phyloP scores from a whole-genome alignment of 2,797 vertebrate species.

The Enteromius trimaculatus region DNA sequence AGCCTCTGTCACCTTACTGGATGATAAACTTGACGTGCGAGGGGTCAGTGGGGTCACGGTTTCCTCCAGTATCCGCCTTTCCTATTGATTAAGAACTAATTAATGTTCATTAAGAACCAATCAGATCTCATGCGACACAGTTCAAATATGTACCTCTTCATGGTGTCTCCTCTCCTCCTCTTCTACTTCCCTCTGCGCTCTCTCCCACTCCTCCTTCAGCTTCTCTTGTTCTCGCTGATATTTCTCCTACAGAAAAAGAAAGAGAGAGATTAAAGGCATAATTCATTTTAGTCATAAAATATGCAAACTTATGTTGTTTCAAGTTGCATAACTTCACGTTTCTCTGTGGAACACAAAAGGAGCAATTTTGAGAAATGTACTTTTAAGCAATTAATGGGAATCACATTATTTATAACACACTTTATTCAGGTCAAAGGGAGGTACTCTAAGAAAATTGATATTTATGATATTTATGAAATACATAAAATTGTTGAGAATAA shows the following conservation, averaged over 20 bases:
- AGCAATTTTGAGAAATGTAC: background rate
- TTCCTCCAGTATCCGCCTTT: slow-evolving; percentile 93
- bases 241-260: slow-evolving; percentile 81
- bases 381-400: background rate
- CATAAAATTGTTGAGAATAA: background rate
- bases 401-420: background rate
- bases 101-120: background rate
- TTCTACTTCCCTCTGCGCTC: slow-evolving; percentile 92
- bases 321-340: background rate
- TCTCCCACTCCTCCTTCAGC: slow-evolving; percentile 96
- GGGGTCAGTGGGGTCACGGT: slow-evolving; percentile 87
- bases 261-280: background rate
- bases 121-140: background rate
- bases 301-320: background rate
- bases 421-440: background rate
- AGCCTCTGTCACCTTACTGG: slow-evolving; percentile 75
- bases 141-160: slow-evolving; percentile 81
- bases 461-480: background rate
- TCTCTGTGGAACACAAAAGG: background rate
- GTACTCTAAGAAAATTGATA: background rate
- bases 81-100: slow-evolving; percentile 71
- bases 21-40: slow-evolving; percentile 61
- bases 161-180: slow-evolving; percentile 96
- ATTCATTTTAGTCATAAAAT: background rate
- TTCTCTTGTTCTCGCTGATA: slow-evolving; percentile 95